phyloP scores from a whole-genome alignment of 2,797 vertebrate genomes.

The Sparus aurata region DNA sequence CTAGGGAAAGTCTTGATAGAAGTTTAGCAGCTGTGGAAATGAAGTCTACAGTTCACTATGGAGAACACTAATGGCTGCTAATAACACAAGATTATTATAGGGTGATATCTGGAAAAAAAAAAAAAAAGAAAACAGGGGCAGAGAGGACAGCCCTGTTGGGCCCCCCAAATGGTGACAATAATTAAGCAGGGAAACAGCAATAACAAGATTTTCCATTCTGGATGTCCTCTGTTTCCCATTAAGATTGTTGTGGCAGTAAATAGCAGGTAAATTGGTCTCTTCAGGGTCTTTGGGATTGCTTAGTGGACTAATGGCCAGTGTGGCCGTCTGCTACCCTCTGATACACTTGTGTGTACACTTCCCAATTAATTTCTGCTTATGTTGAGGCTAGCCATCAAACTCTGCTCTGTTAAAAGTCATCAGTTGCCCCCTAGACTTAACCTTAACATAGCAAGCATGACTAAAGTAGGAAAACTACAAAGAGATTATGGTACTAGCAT shows the following conservation, averaged over 20 bases:
- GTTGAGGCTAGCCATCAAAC: background rate
- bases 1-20: conserved; percentile 36
- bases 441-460: background rate
- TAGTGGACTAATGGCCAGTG: conserved; percentile 44
- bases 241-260: conserved; percentile 54
- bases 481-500: background rate
- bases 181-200: conserved; percentile 54
- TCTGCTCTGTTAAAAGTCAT: conserved; percentile 15
- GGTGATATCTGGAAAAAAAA: conserved; percentile 1
- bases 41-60: conserved; percentile 18
- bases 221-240: conserved; percentile 48
- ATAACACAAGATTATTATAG: conserved; percentile 44
- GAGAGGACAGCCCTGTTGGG: conserved; percentile 16
- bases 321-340: conserved; percentile 40
- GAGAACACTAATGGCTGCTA: conserved; percentile 53
- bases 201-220: conserved; percentile 34
- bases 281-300: conserved; percentile 43
- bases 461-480: background rate
- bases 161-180: conserved; percentile 40
- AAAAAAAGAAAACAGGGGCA: background rate
- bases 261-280: conserved; percentile 59
- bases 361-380: conserved; percentile 36
- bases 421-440: background rate
- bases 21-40: conserved; percentile 40
- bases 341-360: conserved; percentile 18